phyloP scores from a whole-genome alignment of 2,888 invertebrate species.

The Acholoe squamosa region DNA sequence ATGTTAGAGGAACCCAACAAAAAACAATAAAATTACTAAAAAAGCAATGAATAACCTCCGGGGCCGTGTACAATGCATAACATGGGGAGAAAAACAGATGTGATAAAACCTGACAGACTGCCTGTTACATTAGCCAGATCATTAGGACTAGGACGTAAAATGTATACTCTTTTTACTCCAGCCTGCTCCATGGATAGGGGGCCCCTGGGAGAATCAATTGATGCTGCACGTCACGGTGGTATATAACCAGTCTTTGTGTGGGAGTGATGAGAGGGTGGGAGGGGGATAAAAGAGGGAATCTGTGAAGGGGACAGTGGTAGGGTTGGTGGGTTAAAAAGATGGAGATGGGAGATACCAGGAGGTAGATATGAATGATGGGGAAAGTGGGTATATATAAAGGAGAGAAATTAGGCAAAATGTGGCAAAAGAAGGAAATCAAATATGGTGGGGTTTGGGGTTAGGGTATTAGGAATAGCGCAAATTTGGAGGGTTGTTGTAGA shows the following conservation, averaged over 20 bases:
- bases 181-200: neutral
- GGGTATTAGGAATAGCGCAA: no score
- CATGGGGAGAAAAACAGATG: neutral
- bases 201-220: slow-evolving; percentile 13
- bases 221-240: neutral
- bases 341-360: no score
- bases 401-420: no score
- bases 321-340: no score
- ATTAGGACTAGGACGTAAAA: slow-evolving; percentile 2
- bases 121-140: neutral
- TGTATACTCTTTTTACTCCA: neutral
- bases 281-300: neutral
- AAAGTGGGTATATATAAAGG: no score
- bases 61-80: neutral
- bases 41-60: neutral
- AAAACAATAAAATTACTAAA: neutral
- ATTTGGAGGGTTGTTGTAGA: no score
- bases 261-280: neutral
- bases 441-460: no score
- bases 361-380: no score
- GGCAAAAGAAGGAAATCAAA: no score
- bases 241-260: neutral
- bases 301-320: no score
- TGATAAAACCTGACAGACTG: neutral
- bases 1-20: neutral